Percentiles rank a stretch among this genome's conserved stretches.
These are phyloP conservation scores for Prolemur simus DNA, from an alignment of 2,113 vertebrate species.

Conservation along the genomic window DNA sequence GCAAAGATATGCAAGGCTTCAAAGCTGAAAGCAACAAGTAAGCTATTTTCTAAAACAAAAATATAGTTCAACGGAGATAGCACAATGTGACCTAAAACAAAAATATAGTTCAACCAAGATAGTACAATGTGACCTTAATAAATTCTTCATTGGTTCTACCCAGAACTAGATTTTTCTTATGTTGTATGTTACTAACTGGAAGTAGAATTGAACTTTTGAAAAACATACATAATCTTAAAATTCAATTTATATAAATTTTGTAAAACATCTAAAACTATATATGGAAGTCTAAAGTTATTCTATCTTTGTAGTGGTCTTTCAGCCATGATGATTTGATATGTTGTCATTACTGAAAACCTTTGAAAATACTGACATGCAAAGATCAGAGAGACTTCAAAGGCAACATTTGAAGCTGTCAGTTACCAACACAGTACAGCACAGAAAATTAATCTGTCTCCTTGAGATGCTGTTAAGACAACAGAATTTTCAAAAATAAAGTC, in stretches of 20 bases:
- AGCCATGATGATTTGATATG: background rate
- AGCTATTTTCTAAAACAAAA: background rate
- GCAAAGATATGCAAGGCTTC: background rate
- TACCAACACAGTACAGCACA: background rate
- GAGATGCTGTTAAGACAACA: background rate
- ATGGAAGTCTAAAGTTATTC: background rate
- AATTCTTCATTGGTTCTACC: background rate
- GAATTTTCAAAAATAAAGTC: conserved; percentile 19
- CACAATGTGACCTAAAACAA: background rate
- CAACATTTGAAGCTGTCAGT: background rate
- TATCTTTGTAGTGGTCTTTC: background rate
- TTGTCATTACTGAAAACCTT: background rate
- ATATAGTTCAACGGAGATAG: no score
- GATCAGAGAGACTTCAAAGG: background rate
- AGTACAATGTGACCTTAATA: background rate
- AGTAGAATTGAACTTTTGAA: background rate
- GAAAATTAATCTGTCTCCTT: background rate
- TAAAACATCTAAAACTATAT: background rate
- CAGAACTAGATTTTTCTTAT: background rate
- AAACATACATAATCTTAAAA: background rate
- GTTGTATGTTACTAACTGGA: background rate
- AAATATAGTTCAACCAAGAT: no score
- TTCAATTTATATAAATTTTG: background rate
- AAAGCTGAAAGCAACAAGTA: background rate
- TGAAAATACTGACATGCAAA: background rate